phyloP scores from a whole-genome alignment of 2,113 vertebrate genomes.

The Hypomesus transpacificus region DNA sequence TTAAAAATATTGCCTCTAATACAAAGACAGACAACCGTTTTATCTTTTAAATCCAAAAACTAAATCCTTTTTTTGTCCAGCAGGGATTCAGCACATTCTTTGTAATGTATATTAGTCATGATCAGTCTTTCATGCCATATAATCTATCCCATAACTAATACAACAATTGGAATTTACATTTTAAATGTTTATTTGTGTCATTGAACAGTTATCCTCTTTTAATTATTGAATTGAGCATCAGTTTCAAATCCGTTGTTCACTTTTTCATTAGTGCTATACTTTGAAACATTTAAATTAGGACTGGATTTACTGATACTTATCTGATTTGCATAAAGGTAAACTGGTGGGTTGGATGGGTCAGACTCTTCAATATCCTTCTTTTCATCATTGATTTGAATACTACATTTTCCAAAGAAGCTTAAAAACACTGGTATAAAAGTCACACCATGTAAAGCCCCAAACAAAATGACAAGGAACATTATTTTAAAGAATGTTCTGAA shows the following conservation, averaged over 20 bases:
- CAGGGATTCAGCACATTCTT: too few species aligned
- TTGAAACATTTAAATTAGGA: neutral
- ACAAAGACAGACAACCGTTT: too few species aligned
- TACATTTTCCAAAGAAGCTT: conserved; percentile 17
- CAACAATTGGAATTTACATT: too few species aligned
- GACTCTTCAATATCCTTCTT: neutral
- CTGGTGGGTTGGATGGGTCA: neutral
- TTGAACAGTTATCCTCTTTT: too few species aligned
- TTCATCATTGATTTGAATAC: neutral
- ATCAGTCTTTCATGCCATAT: too few species aligned
- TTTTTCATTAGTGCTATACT: neutral
- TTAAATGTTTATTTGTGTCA: too few species aligned
- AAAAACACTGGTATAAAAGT: conserved; percentile 62
- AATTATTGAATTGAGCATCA: too few species aligned
- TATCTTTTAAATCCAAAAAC: too few species aligned
- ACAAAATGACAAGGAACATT: conserved; percentile 63
- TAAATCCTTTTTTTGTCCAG: too few species aligned
- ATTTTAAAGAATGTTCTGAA: conserved; percentile 69
- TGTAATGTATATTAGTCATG: too few species aligned
- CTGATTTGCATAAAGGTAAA: neutral
- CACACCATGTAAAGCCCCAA: conserved; percentile 56
- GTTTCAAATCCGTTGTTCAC: neutral
- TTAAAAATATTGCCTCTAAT: too few species aligned
- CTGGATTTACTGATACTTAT: neutral
- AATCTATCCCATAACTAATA: too few species aligned